Conservation (phyloP, 37 sponge, comb jelly and placozoan species). For the Aphrocallistes beatrix region DNA sequence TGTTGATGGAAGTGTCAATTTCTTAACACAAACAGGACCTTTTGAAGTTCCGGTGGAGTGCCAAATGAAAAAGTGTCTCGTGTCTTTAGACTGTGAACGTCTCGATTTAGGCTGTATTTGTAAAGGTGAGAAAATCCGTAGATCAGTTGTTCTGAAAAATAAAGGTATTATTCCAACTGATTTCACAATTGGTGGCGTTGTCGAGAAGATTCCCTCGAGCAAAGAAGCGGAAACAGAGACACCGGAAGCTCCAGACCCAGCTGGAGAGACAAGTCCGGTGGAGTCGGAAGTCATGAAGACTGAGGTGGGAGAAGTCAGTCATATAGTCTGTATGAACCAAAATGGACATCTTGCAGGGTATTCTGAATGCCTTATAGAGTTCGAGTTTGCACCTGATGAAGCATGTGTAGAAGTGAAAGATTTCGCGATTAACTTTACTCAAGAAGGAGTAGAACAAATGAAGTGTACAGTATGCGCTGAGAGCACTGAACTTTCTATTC, state of each 20-base stretch:
- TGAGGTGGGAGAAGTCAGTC: neutral
- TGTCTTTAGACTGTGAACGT: neutral
- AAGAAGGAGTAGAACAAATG: neutral
- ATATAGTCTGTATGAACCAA: neutral
- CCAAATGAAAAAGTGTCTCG: conserved; percentile 48
- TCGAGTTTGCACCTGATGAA: neutral
- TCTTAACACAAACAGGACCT: conserved; percentile 79
- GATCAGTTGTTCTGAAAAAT: conserved; percentile 43
- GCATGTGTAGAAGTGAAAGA: neutral
- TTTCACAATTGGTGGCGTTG: conserved; percentile 28
- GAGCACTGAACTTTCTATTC: neutral
- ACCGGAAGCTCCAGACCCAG: too few relatives aligned
- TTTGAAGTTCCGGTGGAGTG: conserved; percentile 72
- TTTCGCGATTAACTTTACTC: conserved; percentile 1
- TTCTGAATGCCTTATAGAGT: neutral
- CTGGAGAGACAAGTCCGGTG: neutral
- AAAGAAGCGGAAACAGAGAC: neutral
- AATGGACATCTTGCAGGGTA: neutral
- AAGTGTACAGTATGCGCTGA: neutral
- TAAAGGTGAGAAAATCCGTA: conserved; percentile 52
- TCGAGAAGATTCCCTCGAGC: neutral
- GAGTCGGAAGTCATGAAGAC: neutral
- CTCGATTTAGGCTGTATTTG: conserved; percentile 73
- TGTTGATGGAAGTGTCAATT: conserved; percentile 43
- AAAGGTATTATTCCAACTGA: conserved; percentile 59